Percentiles rank a stretch among this genome's conserved stretches.
Conservation (phyloP, 2,797 vertebrate genomes). For the Neosalanx taihuensis region DNA sequence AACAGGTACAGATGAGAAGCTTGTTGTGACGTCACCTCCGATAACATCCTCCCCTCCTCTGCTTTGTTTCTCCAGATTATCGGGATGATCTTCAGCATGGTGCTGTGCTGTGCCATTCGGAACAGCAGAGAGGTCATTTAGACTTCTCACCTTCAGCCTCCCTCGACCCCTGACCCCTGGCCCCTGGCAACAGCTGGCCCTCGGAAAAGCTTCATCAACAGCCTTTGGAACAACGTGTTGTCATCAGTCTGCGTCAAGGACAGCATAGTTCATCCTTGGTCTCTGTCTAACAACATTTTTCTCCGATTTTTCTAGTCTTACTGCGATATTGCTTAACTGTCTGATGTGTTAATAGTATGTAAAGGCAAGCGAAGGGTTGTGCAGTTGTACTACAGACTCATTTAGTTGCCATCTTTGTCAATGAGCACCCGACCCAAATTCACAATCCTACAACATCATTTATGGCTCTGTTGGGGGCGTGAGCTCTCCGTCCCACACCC, state of each 20-base stretch:
- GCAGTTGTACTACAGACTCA: not conserved
- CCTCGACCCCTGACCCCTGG: not conserved
- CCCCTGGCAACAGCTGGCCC: constrained; percentile 11
- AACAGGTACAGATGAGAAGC: not conserved
- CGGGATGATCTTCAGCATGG: constrained; percentile 98
- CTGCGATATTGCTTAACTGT: constrained; percentile 5
- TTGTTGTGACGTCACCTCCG: not conserved
- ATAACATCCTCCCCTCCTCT: not conserved
- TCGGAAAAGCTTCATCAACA: constrained; percentile 35
- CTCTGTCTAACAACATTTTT: not conserved
- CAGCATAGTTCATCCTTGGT: not conserved
- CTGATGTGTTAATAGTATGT: not conserved
- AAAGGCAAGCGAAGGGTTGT: not conserved
- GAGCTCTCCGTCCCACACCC: no score
- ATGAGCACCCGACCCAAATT: not conserved
- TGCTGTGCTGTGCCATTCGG: constrained; percentile 94
- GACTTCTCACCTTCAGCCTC: constrained; percentile 34
- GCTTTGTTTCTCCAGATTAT: constrained; percentile 78
- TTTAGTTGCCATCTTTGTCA: not conserved
- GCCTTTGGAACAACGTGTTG: constrained; percentile 42
- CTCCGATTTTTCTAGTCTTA: not conserved
- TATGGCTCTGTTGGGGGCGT: no score
- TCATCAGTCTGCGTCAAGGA: not conserved
- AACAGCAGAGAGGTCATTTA: constrained; percentile 92
- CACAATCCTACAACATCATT: not conserved